phyloP scores from a whole-genome alignment of 2,113 vertebrate species.

The Ivindomyrus marchei region DNA sequence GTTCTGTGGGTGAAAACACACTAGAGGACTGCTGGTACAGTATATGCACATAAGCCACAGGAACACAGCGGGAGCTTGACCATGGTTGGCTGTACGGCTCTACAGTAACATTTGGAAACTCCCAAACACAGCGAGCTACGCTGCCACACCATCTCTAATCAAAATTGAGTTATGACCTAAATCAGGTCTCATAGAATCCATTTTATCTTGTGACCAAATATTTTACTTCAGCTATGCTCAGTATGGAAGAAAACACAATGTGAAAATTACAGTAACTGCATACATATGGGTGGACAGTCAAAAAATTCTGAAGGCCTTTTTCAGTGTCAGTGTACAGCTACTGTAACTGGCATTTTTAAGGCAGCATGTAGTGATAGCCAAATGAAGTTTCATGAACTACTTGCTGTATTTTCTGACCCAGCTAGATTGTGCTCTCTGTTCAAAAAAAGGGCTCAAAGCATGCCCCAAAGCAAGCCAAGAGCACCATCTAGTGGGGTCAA shows the following conservation, averaged over 20 bases:
- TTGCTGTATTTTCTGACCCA: too few relatives aligned
- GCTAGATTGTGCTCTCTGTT: too few relatives aligned
- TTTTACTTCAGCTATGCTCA: background rate
- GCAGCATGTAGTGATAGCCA: background rate
- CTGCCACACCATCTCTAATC: background rate
- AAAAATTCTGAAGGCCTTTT: background rate
- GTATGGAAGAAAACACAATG: background rate
- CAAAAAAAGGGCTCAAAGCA: too few relatives aligned
- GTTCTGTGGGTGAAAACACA: constrained; percentile 43
- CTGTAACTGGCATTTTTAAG: background rate
- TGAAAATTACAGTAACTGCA: background rate
- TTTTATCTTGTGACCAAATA: background rate
- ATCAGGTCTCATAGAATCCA: background rate
- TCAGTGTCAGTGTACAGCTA: background rate
- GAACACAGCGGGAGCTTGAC: too few relatives aligned
- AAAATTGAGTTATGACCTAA: background rate
- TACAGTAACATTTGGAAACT: background rate
- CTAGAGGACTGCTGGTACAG: background rate
- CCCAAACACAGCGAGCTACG: background rate
- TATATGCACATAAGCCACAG: background rate
- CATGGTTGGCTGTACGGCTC: background rate
- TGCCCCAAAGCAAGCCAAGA: too few relatives aligned
- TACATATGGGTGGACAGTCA: background rate
- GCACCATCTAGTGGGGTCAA: too few relatives aligned
- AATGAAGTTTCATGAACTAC: too few relatives aligned